A percentile compares a stretch with the other conserved stretches of the same genome.
Evolutionary conservation across 1,140 invertebrate species (phyloP).

Genomic region (Eulimnadia texana): DNA sequence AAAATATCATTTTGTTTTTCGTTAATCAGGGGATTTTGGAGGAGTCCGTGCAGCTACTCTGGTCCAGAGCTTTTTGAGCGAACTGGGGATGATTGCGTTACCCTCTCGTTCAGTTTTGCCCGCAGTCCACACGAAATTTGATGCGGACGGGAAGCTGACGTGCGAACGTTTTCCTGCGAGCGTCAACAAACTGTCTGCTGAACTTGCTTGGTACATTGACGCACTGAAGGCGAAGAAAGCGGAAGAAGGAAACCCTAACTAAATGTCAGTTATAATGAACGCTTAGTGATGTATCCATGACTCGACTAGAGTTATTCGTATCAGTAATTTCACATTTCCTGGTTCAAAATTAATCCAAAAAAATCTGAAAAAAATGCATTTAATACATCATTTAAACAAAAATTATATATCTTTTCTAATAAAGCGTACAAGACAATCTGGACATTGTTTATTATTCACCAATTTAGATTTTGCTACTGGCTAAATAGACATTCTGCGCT

Average conservation of each 20-base stretch:
- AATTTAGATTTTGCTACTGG: too few species aligned
- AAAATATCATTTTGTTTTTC: constrained; percentile 8
- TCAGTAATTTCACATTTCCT: too few species aligned
- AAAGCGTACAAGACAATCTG: too few species aligned
- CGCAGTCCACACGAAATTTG: constrained; percentile 26
- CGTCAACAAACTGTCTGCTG: constrained; percentile 24
- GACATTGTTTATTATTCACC: too few species aligned
- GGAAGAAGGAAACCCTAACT: constrained; percentile 4
- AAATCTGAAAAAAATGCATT: too few species aligned
- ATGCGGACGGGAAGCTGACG: constrained; percentile 26
- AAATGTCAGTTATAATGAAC: neutral
- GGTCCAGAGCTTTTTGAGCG: constrained; percentile 30
- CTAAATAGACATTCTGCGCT: too few species aligned
- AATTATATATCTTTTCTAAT: too few species aligned
- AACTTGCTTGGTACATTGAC: constrained; percentile 30
- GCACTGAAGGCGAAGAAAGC: constrained; percentile 28
- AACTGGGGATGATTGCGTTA: constrained; percentile 33
- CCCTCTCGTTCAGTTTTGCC: constrained; percentile 31
- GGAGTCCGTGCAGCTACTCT: constrained; percentile 33
- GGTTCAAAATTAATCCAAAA: too few species aligned
- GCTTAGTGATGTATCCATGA: neutral
- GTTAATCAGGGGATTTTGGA: constrained; percentile 30
- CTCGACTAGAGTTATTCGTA: neutral
- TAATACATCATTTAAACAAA: too few species aligned
- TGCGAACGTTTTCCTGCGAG: constrained; percentile 25